phyloP scores from a whole-genome alignment of 2,888 invertebrate genomes.

The Parnassius glacialis region DNA sequence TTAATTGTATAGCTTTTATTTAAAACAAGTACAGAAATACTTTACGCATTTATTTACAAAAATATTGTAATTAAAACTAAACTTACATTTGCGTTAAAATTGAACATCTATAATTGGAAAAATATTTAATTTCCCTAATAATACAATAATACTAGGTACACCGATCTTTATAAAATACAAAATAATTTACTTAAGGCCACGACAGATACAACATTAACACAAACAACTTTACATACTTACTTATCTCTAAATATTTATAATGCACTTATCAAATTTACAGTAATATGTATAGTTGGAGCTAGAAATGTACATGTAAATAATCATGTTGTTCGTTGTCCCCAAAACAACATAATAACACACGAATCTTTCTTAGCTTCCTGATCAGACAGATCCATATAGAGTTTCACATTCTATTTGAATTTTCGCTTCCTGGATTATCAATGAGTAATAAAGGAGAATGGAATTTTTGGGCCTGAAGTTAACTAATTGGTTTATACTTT shows the following conservation, averaged over 20 bases:
- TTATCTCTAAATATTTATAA: background rate
- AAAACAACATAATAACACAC: too few species aligned
- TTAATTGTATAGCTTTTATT: conserved; percentile 25
- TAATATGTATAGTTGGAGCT: too few species aligned
- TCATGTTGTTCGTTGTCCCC: too few species aligned
- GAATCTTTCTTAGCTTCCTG: too few species aligned
- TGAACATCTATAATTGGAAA: conserved; percentile 36
- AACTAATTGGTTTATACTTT: too few species aligned
- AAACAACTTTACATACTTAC: conserved; percentile 1
- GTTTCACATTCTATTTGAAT: too few species aligned
- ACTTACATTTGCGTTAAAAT: conserved; percentile 36
- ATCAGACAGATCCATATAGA: too few species aligned
- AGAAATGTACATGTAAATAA: too few species aligned
- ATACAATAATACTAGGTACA: background rate
- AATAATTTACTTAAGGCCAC: conserved; percentile 19
- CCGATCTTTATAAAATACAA: background rate
- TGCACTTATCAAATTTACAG: background rate
- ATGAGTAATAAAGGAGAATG: too few species aligned
- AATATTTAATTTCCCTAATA: conserved; percentile 15
- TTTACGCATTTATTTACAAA: conserved; percentile 72
- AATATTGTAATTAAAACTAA: conserved; percentile 41
- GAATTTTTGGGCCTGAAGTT: too few species aligned
- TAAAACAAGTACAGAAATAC: conserved; percentile 55
- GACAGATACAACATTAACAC: conserved; percentile 12
- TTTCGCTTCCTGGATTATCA: too few species aligned